Evolutionary conservation across 2,888 invertebrate species (phyloP).

Genomic region (Eristalinus aeneus): DNA sequence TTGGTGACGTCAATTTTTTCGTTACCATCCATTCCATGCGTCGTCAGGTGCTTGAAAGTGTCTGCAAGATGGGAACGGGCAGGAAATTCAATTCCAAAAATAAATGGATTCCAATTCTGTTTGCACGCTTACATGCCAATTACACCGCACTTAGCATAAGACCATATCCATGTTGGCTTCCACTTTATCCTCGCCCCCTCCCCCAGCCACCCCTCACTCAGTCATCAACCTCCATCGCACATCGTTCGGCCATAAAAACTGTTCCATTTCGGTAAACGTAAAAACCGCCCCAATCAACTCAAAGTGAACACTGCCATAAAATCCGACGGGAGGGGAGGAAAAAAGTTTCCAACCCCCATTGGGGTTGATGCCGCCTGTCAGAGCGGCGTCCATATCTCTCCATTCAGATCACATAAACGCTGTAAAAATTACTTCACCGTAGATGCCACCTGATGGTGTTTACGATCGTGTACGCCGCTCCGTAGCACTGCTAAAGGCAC

Average conservation of each 20-base stretch:
- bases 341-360: background rate
- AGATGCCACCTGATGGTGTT: slow-evolving; percentile 69
- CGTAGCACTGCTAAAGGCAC: background rate
- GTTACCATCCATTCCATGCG: background rate
- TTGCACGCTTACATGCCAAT: slow-evolving; percentile 18
- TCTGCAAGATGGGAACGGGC: background rate
- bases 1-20: background rate
- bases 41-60: background rate
- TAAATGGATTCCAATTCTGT: slow-evolving; percentile 14
- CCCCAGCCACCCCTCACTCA: background rate
- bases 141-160: slow-evolving; percentile 36
- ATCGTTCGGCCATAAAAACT: background rate
- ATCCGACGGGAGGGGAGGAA: background rate
- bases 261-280: slow-evolving; percentile 7
- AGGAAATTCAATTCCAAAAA: background rate
- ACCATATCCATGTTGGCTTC: background rate
- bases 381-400: slow-evolving; percentile 33
- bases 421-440: slow-evolving; percentile 63
- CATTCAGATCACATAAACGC: slow-evolving; percentile 65
- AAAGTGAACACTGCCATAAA: slow-evolving; percentile 57
- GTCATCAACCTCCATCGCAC: background rate
- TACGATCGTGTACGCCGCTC: slow-evolving; percentile 60
- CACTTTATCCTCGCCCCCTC: background rate
- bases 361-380: slow-evolving; percentile 11
- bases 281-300: slow-evolving; percentile 46